Conservation (phyloP, 1,140 invertebrate species). For the Pollicipes pollicipes region DNA sequence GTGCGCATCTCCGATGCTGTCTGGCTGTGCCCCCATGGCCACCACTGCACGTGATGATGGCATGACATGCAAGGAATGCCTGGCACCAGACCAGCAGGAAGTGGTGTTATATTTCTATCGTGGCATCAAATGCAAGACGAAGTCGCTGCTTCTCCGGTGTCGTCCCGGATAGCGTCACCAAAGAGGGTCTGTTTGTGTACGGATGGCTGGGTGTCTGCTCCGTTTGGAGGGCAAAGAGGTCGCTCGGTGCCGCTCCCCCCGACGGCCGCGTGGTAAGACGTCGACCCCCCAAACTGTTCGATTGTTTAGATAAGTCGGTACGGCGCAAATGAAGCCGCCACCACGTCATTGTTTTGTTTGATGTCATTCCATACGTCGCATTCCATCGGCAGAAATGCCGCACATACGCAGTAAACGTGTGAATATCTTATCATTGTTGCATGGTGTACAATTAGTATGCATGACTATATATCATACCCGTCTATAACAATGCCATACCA, state of each 20-base stretch:
- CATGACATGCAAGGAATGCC: too few species aligned
- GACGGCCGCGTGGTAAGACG: neutral
- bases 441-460: neutral
- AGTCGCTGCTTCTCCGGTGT: neutral
- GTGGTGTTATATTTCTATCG: neutral
- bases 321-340: too few species aligned
- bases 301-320: neutral
- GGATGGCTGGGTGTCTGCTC: neutral
- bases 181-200: neutral
- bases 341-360: too few species aligned
- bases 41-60: too few species aligned
- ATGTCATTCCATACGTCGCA: neutral
- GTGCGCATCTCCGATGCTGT: neutral
- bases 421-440: neutral
- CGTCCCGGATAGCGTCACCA: neutral
- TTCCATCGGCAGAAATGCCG: neutral
- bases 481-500: neutral
- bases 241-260: too few species aligned
- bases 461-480: too few species aligned
- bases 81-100: neutral
- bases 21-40: neutral
- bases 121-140: neutral
- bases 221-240: neutral
- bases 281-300: neutral
- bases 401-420: neutral